Conservation (phyloP, 2,797 vertebrate genomes). For the Ara ararauna region DNA sequence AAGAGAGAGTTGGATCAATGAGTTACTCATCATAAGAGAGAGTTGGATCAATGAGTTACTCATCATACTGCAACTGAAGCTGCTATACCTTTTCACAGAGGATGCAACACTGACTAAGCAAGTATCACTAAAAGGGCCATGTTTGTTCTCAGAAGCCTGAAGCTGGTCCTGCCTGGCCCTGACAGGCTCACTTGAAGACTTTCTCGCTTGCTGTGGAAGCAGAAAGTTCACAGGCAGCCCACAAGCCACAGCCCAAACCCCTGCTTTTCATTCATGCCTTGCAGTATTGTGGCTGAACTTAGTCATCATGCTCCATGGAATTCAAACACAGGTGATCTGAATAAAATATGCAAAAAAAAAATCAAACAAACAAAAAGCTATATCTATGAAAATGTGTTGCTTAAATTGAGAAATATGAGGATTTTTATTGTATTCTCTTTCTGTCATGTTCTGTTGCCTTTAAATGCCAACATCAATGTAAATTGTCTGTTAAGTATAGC, state of each 20-base stretch:
- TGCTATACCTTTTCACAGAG: too few species aligned
- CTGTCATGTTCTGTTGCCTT: not conserved
- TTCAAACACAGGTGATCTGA: not conserved
- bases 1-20: not conserved
- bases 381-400: not conserved
- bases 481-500: not conserved
- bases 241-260: not conserved
- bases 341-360: not conserved
- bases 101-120: not conserved
- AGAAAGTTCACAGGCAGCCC: not conserved
- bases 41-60: not conserved
- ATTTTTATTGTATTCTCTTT: not conserved
- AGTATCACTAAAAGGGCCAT: not conserved
- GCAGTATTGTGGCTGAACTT: not conserved
- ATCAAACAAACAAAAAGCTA: not conserved
- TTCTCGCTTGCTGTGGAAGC: too few species aligned
- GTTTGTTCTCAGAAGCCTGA: not conserved
- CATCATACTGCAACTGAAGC: not conserved
- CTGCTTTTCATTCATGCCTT: not conserved
- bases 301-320: not conserved
- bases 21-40: too few species aligned
- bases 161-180: not conserved
- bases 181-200: not conserved
- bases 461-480: not conserved
- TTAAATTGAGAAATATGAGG: not conserved